Percentiles rank a stretch among this genome's conserved stretches.
These are phyloP conservation scores for Oasisia sp. DNA, from an alignment of 2,888 invertebrate species.

Conservation along the genomic window DNA sequence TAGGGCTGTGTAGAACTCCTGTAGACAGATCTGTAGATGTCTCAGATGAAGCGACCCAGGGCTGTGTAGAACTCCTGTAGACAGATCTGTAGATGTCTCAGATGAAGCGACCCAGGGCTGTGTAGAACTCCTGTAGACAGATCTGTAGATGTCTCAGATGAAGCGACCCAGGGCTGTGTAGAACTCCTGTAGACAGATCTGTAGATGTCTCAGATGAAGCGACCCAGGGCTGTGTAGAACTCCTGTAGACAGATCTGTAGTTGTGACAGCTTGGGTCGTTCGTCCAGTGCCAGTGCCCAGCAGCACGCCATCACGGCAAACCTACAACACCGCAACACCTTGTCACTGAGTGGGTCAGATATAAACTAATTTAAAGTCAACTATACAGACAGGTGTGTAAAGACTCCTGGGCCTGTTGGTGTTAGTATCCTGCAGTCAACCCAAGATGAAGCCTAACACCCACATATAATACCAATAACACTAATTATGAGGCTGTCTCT, in stretches of 20 bases:
- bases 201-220: constrained; percentile 55
- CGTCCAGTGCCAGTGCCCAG: constrained; percentile 62
- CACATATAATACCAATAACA: no score
- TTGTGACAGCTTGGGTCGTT: constrained; percentile 64
- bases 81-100: constrained; percentile 45
- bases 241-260: constrained; percentile 63
- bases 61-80: no score
- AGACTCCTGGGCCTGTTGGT: no score
- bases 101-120: constrained; percentile 63
- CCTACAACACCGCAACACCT: constrained; percentile 44
- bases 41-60: no score
- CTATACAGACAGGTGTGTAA: no score
- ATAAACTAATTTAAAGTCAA: no score
- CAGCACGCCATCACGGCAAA: constrained; percentile 66
- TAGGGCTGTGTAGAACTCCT: no score
- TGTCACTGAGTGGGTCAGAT: no score
- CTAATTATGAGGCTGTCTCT: no score
- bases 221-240: constrained; percentile 64
- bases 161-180: constrained; percentile 64
- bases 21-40: no score
- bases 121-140: constrained; percentile 65
- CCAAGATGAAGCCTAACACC: no score
- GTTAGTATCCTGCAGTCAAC: no score
- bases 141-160: constrained; percentile 50
- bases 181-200: constrained; percentile 63